Percentiles rank a stretch among this genome's conserved stretches.
These are phyloP conservation scores for Drosophila glabriapex DNA, from an alignment of 2,888 invertebrate species.

Conservation along the genomic window DNA sequence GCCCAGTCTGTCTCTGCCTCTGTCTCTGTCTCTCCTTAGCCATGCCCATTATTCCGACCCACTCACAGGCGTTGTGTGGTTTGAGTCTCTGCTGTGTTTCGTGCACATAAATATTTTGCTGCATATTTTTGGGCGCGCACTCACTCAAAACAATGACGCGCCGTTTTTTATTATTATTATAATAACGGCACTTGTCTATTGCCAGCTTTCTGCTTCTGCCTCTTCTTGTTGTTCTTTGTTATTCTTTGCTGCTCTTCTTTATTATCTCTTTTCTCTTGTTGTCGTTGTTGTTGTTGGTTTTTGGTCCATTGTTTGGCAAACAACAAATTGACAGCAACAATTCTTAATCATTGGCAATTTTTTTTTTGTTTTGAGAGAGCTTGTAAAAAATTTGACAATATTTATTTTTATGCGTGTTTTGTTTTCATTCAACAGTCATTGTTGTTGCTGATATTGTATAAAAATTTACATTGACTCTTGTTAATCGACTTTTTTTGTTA, in stretches of 20 bases:
- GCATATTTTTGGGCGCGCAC: constrained; percentile 64
- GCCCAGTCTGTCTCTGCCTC: not conserved
- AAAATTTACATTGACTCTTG: constrained; percentile 33
- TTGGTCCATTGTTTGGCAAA: constrained; percentile 43
- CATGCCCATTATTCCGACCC: not conserved
- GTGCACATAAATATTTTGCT: constrained; percentile 40
- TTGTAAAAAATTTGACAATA: constrained; percentile 49
- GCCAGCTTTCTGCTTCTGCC: not conserved
- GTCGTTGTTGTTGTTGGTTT: constrained; percentile 21
- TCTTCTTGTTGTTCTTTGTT: constrained; percentile 20
- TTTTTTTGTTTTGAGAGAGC: constrained; percentile 9
- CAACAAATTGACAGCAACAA: constrained; percentile 51
- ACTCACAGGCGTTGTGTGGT: constrained; percentile 12
- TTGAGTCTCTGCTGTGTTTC: constrained; percentile 31
- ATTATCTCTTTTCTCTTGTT: constrained; percentile 50
- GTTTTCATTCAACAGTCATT: constrained; percentile 28
- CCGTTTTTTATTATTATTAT: constrained; percentile 27
- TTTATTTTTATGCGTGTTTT: constrained; percentile 45
- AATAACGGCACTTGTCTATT: constrained; percentile 32
- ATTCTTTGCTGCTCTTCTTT: constrained; percentile 35
- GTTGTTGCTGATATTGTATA: constrained; percentile 5
- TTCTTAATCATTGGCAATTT: constrained; percentile 13
- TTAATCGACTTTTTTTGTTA: constrained; percentile 18
- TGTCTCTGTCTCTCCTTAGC: not conserved
- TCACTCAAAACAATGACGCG: constrained; percentile 42